Evolutionary conservation across 2,888 invertebrate species (phyloP), one percentile per base, ranked within the genome.

Genomic region (Melieria omissa): DNA sequence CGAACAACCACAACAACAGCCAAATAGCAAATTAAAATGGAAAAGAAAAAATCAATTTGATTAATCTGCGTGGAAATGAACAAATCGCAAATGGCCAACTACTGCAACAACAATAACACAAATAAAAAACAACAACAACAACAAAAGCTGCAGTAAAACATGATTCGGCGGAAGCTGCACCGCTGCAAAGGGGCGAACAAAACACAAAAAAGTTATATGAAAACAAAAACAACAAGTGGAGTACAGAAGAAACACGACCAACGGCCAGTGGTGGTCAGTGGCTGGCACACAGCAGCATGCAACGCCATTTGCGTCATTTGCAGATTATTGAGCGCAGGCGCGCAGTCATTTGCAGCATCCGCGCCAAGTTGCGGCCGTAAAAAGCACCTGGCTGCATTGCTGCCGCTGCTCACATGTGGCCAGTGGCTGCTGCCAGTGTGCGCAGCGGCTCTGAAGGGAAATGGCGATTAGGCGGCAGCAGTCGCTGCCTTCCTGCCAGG

Each of bases 341-440:
- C 12, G n/a, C 52, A 5, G 14, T 14, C 52, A 52, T 52, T 52
- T 52, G 52, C 52, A 52, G 52, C 52, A 52, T 52, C 52, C 52
- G 52, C 14, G 52, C 52, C 12, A 41, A 60, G 45, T 16, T 9
- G 14, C 52, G 14, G 5, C 44, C 14, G 16, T 4, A 55, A 63
- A 47, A 55, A 54, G 12, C 16, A 52, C 44, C 16, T 14, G 14
- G 52, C 14, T 52, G 12, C 49, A 10, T 49, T 49, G 8, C 8
- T 49, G 49, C 12, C 12, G 52, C 69, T 41, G 14, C 29, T 29
- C 29, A 29, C 29, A 29, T 29, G 29, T 29, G 29, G 29, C 29
- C 49, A 52, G 10, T 62, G 69, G 69, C 63, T 46, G 62, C 55
- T 46, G 61, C 55, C 62, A 69, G 46, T 55, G 47, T 5, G n/a